Evolutionary conservation across 2,888 invertebrate species (phyloP).

Genomic region (Sinopyrophorus schimmeli): DNA sequence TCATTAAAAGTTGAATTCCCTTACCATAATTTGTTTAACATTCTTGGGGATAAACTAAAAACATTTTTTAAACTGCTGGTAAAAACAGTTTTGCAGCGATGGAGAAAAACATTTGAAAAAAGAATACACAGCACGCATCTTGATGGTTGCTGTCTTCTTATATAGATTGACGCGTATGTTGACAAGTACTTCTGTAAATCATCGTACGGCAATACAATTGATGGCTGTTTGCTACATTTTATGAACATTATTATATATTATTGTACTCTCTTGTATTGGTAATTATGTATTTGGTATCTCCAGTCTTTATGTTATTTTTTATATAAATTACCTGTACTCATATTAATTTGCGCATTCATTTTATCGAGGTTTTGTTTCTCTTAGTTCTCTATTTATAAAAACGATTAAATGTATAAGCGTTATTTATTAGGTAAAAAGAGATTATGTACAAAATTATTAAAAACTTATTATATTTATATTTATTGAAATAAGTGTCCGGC

Average conservation of each 20-base stretch:
- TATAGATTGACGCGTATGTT: conserved; percentile 35
- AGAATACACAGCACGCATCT: conserved; percentile 38
- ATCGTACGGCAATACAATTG: conserved; percentile 30
- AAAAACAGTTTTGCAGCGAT: conserved; percentile 27
- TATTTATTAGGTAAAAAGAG: too few species aligned
- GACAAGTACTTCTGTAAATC: conserved; percentile 39
- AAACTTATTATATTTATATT: too few species aligned
- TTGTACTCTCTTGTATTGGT: conserved; percentile 29
- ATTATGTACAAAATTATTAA: too few species aligned
- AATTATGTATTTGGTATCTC: too few species aligned
- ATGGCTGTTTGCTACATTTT: conserved; percentile 31
- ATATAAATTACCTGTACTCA: too few species aligned
- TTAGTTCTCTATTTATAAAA: too few species aligned
- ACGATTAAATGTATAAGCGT: too few species aligned
- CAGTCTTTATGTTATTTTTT: too few species aligned
- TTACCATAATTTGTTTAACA: too few species aligned
- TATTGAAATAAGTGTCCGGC: too few species aligned
- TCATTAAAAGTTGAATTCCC: neutral
- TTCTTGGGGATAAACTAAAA: neutral
- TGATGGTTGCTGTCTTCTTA: conserved; percentile 33
- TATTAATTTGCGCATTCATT: too few species aligned
- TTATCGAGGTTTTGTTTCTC: too few species aligned
- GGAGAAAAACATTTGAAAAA: conserved; percentile 34
- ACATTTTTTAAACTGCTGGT: conserved; percentile 22
- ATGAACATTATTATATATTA: conserved; percentile 37